phyloP scores from a whole-genome alignment of 2,113 vertebrate species.

The Mesocricetus auratus region DNA sequence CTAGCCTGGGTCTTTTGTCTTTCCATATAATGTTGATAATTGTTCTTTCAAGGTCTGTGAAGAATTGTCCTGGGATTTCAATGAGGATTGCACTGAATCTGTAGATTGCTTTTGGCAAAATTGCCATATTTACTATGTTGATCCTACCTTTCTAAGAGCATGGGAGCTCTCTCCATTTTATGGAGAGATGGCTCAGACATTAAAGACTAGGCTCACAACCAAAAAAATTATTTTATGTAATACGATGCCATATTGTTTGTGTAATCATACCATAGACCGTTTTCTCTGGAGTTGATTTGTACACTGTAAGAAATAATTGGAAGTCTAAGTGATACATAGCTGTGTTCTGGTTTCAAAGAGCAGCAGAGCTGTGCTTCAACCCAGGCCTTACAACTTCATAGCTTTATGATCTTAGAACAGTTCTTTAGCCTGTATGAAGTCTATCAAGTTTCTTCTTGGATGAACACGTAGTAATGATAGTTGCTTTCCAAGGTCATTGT shows the following conservation, averaged over 20 bases:
- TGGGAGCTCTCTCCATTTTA: no score
- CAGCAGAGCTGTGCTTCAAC: conserved; percentile 7
- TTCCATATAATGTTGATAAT: no score
- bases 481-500: background rate
- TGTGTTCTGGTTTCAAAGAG: background rate
- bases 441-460: background rate
- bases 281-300: conserved; percentile 46
- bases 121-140: no score
- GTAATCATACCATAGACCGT: conserved; percentile 6
- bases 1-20: no score
- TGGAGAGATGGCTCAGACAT: no score
- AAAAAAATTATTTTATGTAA: no score
- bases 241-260: conserved; percentile 45
- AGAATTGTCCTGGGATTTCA: no score
- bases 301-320: background rate
- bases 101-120: no score
- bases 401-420: background rate
- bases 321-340: background rate
- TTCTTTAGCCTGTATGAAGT: background rate
- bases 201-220: no score
- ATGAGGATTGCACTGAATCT: no score
- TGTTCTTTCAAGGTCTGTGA: no score
- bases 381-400: background rate
- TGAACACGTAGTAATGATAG: background rate
- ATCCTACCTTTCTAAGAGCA: no score